Evolutionary conservation across 2,113 vertebrate species (phyloP).

Genomic region (human (Homo sapiens)): GRCh38 chr1:104882501-104883000

Average conservation of each 20-base stretch:
- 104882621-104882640: background rate
- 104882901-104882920: background rate
- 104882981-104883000: background rate
- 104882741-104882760: background rate
- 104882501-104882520: background rate
- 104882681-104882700: background rate
- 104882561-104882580: background rate
- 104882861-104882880: background rate
- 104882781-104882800: background rate
- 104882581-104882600: background rate
- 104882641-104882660: background rate
- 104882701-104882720: background rate
- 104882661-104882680: background rate
- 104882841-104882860: background rate
- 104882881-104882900: background rate
- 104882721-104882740: background rate
- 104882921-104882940: background rate
- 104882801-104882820: background rate
- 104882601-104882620: background rate
- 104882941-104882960: background rate
- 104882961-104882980: background rate
- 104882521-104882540: background rate
- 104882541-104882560: background rate
- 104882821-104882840: background rate
- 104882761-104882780: background rate